These are phyloP conservation scores for Denticeps clupeoides DNA, from an alignment of 2,797 vertebrate species.

Conservation along the genomic window DNA sequence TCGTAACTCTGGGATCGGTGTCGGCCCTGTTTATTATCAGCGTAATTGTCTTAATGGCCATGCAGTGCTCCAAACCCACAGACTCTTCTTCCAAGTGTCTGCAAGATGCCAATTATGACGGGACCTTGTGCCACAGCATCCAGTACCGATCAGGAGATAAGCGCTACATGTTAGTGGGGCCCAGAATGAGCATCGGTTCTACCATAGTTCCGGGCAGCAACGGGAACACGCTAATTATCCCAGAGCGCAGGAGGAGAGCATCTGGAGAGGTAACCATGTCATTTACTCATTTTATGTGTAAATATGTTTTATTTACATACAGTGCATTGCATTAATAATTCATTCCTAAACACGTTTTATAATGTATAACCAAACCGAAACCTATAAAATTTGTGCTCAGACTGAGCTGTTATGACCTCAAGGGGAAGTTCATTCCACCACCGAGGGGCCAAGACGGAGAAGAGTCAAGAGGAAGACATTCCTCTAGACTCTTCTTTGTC, in stretches of 20 bases:
- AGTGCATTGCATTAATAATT: too few species aligned
- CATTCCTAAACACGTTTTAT: too few species aligned
- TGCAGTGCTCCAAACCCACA: slow-evolving; percentile 42
- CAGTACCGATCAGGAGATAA: slow-evolving; percentile 51
- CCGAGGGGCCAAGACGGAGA: too few species aligned
- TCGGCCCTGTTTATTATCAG: slow-evolving; percentile 40
- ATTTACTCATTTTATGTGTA: too few species aligned
- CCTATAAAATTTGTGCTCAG: too few species aligned
- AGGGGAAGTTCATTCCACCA: too few species aligned
- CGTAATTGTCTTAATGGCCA: slow-evolving; percentile 36
- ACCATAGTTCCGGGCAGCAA: slow-evolving; percentile 33
- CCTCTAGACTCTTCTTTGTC: too few species aligned
- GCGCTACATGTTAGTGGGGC: slow-evolving; percentile 43
- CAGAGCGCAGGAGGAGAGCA: slow-evolving; percentile 16
- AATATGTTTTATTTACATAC: too few species aligned
- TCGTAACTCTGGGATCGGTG: slow-evolving; percentile 38
- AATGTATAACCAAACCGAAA: too few species aligned
- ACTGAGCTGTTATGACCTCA: too few species aligned
- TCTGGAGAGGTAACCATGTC: slow-evolving; percentile 12
- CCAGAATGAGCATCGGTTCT: slow-evolving; percentile 42
- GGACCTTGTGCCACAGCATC: slow-evolving; percentile 37
- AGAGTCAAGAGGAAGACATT: too few species aligned
- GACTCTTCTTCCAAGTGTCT: slow-evolving; percentile 38
- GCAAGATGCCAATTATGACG: slow-evolving; percentile 36
- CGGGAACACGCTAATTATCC: slow-evolving; percentile 28